phyloP scores from a whole-genome alignment of 2,888 invertebrate genomes.

The Tetragonisca angustula region DNA sequence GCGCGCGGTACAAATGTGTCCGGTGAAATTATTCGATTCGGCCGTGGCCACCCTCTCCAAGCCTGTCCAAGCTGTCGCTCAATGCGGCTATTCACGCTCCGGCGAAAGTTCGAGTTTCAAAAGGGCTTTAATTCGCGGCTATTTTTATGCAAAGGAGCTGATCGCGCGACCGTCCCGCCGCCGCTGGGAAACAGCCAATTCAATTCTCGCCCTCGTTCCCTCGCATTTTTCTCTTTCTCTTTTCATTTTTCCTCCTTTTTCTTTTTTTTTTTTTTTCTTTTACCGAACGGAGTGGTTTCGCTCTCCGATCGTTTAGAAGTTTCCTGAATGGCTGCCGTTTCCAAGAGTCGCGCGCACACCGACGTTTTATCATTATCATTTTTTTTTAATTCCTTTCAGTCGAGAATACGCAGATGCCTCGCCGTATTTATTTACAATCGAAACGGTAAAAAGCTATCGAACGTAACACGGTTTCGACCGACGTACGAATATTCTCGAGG shows the following conservation, averaged over 20 bases:
- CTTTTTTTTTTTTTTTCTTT: background rate
- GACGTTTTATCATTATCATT: background rate
- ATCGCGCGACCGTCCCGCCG: constrained; percentile 50
- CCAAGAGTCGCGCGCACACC: background rate
- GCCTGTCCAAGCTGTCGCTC: constrained; percentile 37
- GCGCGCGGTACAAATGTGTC: constrained; percentile 43
- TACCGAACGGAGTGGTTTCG: constrained; percentile 22
- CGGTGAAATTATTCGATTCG: constrained; percentile 62
- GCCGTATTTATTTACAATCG: background rate
- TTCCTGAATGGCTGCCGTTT: background rate
- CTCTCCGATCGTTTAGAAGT: background rate
- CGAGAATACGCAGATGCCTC: background rate
- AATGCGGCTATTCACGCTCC: constrained; percentile 40
- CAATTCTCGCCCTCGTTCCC: constrained; percentile 39
- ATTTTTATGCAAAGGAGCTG: constrained; percentile 69
- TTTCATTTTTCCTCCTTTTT: too few species aligned
- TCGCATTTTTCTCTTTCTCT: background rate
- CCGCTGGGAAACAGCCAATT: constrained; percentile 29
- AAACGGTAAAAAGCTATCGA: background rate
- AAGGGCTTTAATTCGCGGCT: constrained; percentile 57
- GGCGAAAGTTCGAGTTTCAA: constrained; percentile 41
- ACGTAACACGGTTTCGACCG: background rate
- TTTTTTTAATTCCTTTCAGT: background rate
- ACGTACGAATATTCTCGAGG: constrained; percentile 4
- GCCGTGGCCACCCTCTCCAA: constrained; percentile 29